Conservation (phyloP, 2,888 invertebrate genomes). For the Drosophila macrospina region DNA sequence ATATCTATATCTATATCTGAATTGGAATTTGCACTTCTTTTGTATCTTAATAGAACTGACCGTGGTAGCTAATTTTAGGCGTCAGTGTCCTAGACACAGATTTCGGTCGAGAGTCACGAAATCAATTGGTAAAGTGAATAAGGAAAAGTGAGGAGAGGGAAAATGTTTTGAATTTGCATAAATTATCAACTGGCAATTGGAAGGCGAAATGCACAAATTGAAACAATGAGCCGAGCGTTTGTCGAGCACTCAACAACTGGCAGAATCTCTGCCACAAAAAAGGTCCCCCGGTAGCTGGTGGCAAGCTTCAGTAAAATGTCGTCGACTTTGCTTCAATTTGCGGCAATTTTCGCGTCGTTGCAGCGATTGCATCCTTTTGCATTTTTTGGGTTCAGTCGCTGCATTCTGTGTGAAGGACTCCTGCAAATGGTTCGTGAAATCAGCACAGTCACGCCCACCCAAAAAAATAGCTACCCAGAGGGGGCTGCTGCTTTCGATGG, state of each 20-base stretch:
- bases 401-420: conserved; percentile 49
- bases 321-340: conserved; percentile 62
- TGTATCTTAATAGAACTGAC: conserved; percentile 16
- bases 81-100: conserved; percentile 64
- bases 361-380: conserved; percentile 14
- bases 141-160: conserved; percentile 38
- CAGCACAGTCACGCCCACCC: conserved; percentile 47
- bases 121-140: conserved; percentile 71
- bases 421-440: conserved; percentile 72
- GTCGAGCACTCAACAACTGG: conserved; percentile 20
- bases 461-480: neutral
- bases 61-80: conserved; percentile 50
- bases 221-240: conserved; percentile 64
- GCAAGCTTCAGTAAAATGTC: conserved; percentile 56
- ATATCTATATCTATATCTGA: too few relatives aligned
- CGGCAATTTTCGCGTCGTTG: conserved; percentile 59
- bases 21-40: neutral
- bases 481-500: conserved; percentile 4
- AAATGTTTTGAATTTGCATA: conserved; percentile 71
- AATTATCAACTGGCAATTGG: conserved; percentile 67
- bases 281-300: conserved; percentile 22
- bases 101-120: conserved; percentile 64
- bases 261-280: conserved; percentile 9
- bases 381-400: conserved; percentile 22
- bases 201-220: conserved; percentile 59